A percentile compares a stretch with the other conserved stretches of the same genome.
Conservation (phyloP, 2,113 vertebrate species). For the Damaliscus lunatus region DNA sequence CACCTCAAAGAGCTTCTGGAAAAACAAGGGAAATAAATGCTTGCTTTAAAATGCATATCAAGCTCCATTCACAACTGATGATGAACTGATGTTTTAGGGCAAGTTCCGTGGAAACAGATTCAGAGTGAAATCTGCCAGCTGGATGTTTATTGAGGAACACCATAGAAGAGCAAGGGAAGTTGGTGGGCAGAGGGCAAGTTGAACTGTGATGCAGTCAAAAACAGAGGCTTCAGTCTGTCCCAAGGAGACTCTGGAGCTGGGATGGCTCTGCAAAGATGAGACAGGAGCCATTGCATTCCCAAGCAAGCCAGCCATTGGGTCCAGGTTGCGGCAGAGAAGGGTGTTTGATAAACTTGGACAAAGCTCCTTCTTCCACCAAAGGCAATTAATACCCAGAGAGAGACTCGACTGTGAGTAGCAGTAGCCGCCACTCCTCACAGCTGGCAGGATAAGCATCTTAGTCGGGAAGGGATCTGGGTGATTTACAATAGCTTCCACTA, state of each 20-base stretch:
- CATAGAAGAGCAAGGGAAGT: accelerated
- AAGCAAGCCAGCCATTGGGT: not conserved
- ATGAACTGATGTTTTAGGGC: not conserved
- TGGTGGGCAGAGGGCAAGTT: not conserved
- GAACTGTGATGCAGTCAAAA: not conserved
- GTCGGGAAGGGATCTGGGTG: not conserved
- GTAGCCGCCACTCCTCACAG: not conserved
- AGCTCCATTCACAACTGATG: not conserved
- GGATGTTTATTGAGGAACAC: not conserved
- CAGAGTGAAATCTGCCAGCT: not conserved
- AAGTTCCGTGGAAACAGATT: not conserved
- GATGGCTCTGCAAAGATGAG: not conserved
- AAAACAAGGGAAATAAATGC: not conserved
- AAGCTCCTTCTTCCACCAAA: not conserved
- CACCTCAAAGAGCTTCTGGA: not conserved
- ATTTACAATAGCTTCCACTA: not conserved
- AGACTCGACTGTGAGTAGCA: not conserved
- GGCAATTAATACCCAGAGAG: not conserved
- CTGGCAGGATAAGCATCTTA: not conserved
- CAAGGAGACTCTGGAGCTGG: not conserved
- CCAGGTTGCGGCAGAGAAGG: not conserved
- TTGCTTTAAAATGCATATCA: not conserved
- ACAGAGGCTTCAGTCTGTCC: not conserved
- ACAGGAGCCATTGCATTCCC: not conserved
- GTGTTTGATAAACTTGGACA: not conserved